Conservation (phyloP, 2,888 invertebrate species). For the Tetanocera ferruginea region DNA sequence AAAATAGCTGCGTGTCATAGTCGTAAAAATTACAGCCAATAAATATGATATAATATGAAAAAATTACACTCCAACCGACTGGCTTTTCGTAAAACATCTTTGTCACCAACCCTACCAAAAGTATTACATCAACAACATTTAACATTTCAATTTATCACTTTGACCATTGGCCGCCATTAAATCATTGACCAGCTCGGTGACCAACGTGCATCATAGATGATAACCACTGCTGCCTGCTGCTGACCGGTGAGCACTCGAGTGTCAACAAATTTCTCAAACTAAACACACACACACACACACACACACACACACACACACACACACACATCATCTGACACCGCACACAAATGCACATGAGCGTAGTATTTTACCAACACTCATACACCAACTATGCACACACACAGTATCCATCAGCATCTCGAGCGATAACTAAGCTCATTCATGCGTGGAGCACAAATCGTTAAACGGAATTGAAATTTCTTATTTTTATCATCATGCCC, state of each 20-base stretch:
- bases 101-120: too few relatives aligned
- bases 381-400: not conserved
- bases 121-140: too few relatives aligned
- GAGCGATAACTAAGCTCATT: not conserved
- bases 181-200: too few relatives aligned
- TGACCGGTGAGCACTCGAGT: not conserved
- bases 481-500: not conserved
- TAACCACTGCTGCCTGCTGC: not conserved
- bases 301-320: not conserved
- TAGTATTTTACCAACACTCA: not conserved
- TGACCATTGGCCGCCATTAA: too few relatives aligned
- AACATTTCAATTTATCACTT: too few relatives aligned
- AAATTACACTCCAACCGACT: too few relatives aligned
- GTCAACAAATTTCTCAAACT: not conserved
- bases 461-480: not conserved
- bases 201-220: too few relatives aligned
- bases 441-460: constrained; percentile 1
- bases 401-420: not conserved
- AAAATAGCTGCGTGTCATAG: too few relatives aligned
- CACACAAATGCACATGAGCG: not conserved
- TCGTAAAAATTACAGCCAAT: too few relatives aligned
- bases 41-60: too few relatives aligned
- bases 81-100: too few relatives aligned
- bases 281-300: not conserved
- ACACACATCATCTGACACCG: not conserved